Evolutionary conservation across 2,797 vertebrate genomes (phyloP).

Genomic region (Dendrocincla tyrannina): DNA sequence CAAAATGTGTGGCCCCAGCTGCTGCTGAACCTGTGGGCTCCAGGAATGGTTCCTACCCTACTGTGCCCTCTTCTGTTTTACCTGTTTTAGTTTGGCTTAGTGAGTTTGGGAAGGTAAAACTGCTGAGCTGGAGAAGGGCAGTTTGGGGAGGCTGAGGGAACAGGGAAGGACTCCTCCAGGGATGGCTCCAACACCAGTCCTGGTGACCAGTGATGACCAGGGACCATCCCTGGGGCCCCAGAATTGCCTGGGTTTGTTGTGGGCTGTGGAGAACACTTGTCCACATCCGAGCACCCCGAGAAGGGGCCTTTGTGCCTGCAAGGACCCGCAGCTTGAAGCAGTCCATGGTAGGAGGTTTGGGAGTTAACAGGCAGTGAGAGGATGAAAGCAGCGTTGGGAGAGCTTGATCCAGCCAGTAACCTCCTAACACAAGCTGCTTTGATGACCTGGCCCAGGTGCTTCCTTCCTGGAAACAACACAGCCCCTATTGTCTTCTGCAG

Average conservation of each 20-base stretch:
- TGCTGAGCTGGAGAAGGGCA: not conserved
- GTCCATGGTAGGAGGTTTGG: not conserved
- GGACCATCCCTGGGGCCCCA: fast-evolving
- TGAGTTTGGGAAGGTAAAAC: not conserved
- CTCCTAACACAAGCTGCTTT: slow-evolving; percentile 49
- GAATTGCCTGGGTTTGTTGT: not conserved
- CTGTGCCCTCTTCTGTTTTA: not conserved
- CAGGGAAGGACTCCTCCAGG: not conserved
- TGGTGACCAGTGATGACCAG: not conserved
- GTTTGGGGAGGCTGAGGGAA: not conserved
- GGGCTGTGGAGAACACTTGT: not conserved
- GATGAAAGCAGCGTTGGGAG: not conserved
- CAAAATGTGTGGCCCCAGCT: not conserved
- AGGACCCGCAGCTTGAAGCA: not conserved
- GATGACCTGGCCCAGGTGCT: slow-evolving; percentile 55
- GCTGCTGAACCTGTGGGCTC: not conserved
- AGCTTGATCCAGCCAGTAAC: slow-evolving; percentile 4
- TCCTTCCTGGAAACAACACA: slow-evolving; percentile 59
- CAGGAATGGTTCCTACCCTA: not conserved
- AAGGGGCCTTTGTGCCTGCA: not conserved
- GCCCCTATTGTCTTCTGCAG: slow-evolving; percentile 46
- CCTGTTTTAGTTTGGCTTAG: not conserved
- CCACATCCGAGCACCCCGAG: fast-evolving
- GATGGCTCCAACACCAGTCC: not conserved
- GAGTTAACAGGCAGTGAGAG: slow-evolving; percentile 43